Evolutionary conservation across 2,113 vertebrate genomes (phyloP), one percentile per base, ranked within the genome.

Genomic region (Bucco capensis): DNA sequence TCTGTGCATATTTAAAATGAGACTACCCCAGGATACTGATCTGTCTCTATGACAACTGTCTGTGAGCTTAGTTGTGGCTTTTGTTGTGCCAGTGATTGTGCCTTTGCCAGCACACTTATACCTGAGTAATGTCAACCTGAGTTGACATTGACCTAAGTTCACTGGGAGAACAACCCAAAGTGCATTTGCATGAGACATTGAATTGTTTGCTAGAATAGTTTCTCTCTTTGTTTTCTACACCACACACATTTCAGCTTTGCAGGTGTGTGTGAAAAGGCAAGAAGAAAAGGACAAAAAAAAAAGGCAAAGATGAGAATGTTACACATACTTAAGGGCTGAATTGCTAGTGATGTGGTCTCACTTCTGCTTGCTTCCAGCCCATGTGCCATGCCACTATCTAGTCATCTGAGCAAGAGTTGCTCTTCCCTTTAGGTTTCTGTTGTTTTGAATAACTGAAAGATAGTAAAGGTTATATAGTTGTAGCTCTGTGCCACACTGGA

Each of bases 11-110:
- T 93, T 92, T 84, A 66, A 95, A 90, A 93, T 84, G 58, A 90
- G 91, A 90, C 66, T 92, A 90, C 81, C 73, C 58, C 2, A 0
- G 84, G 86, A 94, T 95, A 80, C 89, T 84, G 83, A 82, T 93
- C 70, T 95, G 84, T 96, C 94, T 95, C 88, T 93, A 62, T 96
- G 92, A 94, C 94, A 94, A 93, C 86, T 92, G 72, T 74, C 92
- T 81, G 78, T 62, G 92, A 94, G 88, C 74, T 47, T 46, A 87
- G 62, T 3, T 0, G 61, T 94, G 65, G 19, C 79, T 90, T 92
- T 92, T 91, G 80, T 88, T 88, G 77, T 86, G 76, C 58, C 0
- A 0, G 33, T 73, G 77, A 69, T 69, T 81, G 73, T 86, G 4
- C 66, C 81, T 86, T 90, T 75, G 58, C 73, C 66, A 44, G 37